Base-by-base conservation (phyloP, 2,888 invertebrate genomes). In the Pegoplata infirma region DNA sequence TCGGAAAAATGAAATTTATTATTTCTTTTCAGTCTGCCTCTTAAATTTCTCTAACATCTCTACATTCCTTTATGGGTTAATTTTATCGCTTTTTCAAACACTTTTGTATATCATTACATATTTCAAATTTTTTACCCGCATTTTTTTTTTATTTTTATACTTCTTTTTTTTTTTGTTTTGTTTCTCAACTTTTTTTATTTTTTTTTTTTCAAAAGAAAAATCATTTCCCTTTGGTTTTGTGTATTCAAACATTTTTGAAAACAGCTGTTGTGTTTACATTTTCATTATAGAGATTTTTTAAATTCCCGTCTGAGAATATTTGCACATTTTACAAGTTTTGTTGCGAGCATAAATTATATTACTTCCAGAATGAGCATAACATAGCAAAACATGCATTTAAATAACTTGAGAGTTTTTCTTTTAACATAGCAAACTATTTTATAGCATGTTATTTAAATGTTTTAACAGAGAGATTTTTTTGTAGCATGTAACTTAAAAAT, bases 251-350 rank as follows among this genome's bases (percentile, higher is more conserved):
- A 74, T 55, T 47, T 67, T n/a, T 69, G 8, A 58, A 55, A 78
- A 78, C 79, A 79, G 79, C 79, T 79, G 79, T 75, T 79, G 67
- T 44, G 59, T 14, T 66, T 61, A 36, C 23, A 10, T 47, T 64
- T 17, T 23, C 46, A 16, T 64, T 66, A 53, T 53, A 59, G 55
- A 59, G 32, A 61, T 75, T 75, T 36, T 63, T 23, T 10, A 36
- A 14, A 32, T 69, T 75, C 75, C 75, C 68, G 19, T 55, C 55
- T 63, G 75, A 56, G 32, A 1, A 19, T 5, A 40, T 17, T 32
- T 36, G n/a, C 21, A 36, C 36, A 55, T 49, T 63, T 49, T 21
- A 25, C 16, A 36, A 25, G 53, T 32, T 16, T 58, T 21, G 4
- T 8, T 12, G n/a, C n/a, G 14, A 51, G 16, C 14, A 7, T 36